These are phyloP conservation scores for Conopomorpha cramerella DNA, from an alignment of 1,140 invertebrate species.

Conservation along the genomic window DNA sequence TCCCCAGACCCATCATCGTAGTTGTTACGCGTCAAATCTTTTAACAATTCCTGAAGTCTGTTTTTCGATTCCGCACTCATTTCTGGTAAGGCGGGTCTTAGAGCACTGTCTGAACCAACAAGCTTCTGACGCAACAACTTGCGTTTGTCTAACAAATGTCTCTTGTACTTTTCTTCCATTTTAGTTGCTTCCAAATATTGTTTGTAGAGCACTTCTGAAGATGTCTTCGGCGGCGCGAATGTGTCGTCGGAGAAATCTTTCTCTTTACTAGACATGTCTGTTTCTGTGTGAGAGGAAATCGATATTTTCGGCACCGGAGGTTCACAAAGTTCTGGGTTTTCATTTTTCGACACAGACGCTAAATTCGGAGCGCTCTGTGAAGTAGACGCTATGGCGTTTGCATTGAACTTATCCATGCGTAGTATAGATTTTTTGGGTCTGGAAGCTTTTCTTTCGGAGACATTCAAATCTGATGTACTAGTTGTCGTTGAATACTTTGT, in stretches of 20 bases:
- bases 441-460: conserved; percentile 12
- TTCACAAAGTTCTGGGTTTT: conserved; percentile 15
- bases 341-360: conserved; percentile 17
- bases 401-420: conserved; percentile 30
- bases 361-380: conserved; percentile 47
- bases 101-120: conserved; percentile 22
- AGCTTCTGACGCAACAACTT: conserved; percentile 37
- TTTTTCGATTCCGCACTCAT: conserved; percentile 17
- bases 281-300: conserved; percentile 26
- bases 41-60: conserved; percentile 34
- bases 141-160: conserved; percentile 39
- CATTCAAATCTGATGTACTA: conserved; percentile 39
- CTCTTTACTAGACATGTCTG: conserved; percentile 31
- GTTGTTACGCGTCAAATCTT: conserved; percentile 42
- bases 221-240: conserved; percentile 27
- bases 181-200: conserved; percentile 42
- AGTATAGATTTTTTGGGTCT: conserved; percentile 44
- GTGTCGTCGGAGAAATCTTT: conserved; percentile 21
- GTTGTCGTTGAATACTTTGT: conserved; percentile 15
- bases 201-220: conserved; percentile 46
- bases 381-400: conserved; percentile 31
- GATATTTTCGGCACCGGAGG: conserved; percentile 12
- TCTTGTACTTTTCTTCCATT: conserved; percentile 39
- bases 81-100: conserved; percentile 13
- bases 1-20: conserved; percentile 47